Percentiles rank a stretch among this genome's conserved stretches.
These are phyloP conservation scores for Acanthosepion lycidas DNA, from an alignment of 2,888 invertebrate genomes.

Conservation along the genomic window DNA sequence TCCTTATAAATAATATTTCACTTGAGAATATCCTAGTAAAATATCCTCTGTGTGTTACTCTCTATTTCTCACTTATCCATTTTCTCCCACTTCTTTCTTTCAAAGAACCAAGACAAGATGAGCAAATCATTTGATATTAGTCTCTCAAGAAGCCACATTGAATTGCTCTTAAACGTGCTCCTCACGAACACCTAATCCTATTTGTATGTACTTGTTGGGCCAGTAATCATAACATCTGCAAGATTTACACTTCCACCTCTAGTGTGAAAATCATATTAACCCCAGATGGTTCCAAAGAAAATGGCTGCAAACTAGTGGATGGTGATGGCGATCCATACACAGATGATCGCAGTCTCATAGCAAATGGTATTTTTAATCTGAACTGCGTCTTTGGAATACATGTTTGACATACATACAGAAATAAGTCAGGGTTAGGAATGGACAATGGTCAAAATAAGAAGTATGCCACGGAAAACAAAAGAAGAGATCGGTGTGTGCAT, in stretches of 20 bases:
- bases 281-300: background rate
- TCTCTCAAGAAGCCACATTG: background rate
- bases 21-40: background rate
- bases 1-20: background rate
- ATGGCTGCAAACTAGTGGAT: background rate
- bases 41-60: background rate
- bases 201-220: background rate
- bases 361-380: background rate
- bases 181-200: background rate
- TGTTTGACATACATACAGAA: background rate
- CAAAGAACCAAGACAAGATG: background rate
- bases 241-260: background rate
- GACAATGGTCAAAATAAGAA: background rate
- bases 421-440: background rate
- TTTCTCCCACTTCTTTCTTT: background rate
- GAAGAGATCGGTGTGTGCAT: background rate
- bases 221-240: background rate
- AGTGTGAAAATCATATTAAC: slow-evolving; percentile 33
- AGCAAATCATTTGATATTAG: background rate
- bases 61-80: background rate
- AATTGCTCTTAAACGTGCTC: background rate
- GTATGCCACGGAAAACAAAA: too few species aligned
- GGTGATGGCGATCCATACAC: background rate
- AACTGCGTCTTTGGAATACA: background rate
- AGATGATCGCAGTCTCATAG: background rate